These are phyloP conservation scores for Pangasius macronema DNA, from an alignment of 2,797 vertebrate genomes.

Conservation along the genomic window DNA sequence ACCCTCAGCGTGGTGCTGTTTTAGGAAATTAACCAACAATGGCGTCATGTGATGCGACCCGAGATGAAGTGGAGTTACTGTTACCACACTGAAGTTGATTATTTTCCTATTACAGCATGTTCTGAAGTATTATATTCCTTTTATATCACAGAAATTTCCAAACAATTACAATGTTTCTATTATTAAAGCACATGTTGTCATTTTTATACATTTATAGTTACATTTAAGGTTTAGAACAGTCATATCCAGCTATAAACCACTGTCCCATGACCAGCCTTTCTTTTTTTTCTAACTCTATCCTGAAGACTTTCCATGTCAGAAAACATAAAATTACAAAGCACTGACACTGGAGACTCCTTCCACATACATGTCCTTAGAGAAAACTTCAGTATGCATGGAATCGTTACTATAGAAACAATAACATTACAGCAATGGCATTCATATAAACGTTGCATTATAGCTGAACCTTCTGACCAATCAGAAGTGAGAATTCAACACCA, in stretches of 20 bases:
- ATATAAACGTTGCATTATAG: not conserved
- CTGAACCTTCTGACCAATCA: not conserved
- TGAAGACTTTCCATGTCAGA: not conserved
- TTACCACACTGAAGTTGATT: not conserved
- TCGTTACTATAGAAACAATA: not conserved
- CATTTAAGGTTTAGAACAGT: not conserved
- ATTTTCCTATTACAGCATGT: not conserved
- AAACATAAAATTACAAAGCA: not conserved
- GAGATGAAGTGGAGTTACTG: not conserved
- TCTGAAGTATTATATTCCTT: not conserved
- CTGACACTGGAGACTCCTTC: not conserved
- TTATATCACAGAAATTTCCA: no score
- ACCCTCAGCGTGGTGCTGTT: not conserved
- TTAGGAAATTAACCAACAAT: not conserved
- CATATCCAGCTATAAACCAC: not conserved
- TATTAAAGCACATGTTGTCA: not conserved
- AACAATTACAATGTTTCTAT: not conserved
- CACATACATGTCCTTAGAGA: not conserved
- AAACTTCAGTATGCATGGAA: not conserved
- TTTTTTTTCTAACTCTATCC: not conserved
- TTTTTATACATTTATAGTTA: not conserved
- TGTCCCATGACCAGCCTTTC: not conserved
- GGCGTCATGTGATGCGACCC: not conserved
- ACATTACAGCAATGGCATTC: not conserved
- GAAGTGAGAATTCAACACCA: not conserved